Conservation (phyloP, 2,888 invertebrate genomes). For the Acrobasis suavella region DNA sequence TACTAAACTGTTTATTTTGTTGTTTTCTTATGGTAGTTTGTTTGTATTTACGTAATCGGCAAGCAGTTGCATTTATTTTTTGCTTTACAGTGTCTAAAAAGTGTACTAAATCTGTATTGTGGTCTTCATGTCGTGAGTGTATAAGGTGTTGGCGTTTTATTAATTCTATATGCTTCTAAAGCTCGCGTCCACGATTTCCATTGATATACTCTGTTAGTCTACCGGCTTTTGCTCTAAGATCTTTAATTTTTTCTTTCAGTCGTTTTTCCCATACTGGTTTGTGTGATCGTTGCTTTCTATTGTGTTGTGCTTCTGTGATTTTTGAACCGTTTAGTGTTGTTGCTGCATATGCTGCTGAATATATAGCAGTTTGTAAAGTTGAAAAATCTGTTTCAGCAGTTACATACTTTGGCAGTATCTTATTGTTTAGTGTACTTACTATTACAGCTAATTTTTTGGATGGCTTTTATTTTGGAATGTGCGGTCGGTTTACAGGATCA, state of each 20-base stretch:
- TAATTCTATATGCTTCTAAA: background rate
- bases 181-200: background rate
- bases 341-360: no score
- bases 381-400: no score
- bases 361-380: no score
- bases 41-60: background rate
- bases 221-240: slow-evolving; percentile 1
- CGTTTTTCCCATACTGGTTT: background rate
- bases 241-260: background rate
- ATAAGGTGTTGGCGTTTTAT: background rate
- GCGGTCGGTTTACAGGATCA: background rate
- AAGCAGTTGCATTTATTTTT: background rate
- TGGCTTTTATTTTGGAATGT: background rate
- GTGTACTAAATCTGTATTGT: background rate
- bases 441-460: background rate
- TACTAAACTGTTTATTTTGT: background rate
- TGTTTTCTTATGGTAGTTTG: background rate
- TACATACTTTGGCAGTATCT: no score
- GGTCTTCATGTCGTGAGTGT: slow-evolving; percentile 4
- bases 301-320: no score
- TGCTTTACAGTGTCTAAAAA: slow-evolving; percentile 5
- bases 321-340: no score
- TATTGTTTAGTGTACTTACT: background rate
- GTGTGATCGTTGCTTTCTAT: background rate
- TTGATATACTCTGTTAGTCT: background rate